These are phyloP conservation scores for Clusia tigrina DNA, from an alignment of 2,888 invertebrate genomes.

Conservation along the genomic window DNA sequence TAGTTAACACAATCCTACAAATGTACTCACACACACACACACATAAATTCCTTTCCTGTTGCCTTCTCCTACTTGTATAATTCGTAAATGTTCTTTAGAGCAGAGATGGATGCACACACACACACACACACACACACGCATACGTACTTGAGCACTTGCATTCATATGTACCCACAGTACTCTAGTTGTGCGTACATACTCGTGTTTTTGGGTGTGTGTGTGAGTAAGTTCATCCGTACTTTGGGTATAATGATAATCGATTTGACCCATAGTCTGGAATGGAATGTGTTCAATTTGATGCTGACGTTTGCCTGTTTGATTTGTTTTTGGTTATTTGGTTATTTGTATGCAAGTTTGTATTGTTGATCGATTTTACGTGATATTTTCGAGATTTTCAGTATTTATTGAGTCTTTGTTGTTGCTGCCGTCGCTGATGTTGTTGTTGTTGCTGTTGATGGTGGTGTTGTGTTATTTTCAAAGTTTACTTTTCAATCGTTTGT, in stretches of 20 bases:
- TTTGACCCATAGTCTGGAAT: constrained; percentile 46
- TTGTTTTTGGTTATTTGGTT: constrained; percentile 21
- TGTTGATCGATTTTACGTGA: constrained; percentile 64
- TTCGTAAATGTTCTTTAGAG: too few species aligned
- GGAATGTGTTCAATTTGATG: constrained; percentile 16
- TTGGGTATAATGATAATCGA: constrained; percentile 51
- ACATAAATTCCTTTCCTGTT: background rate
- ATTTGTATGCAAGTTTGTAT: constrained; percentile 58
- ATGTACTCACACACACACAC: background rate
- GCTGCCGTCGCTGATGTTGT: constrained; percentile 30
- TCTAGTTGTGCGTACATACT: constrained; percentile 13
- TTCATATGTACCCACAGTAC: background rate
- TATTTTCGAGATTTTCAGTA: constrained; percentile 62
- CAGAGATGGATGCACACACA: too few species aligned
- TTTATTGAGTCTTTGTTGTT: constrained; percentile 44
- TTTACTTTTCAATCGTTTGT: constrained; percentile 51
- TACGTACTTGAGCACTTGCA: background rate
- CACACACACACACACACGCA: too few species aligned
- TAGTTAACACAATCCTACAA: background rate
- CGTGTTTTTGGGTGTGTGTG: constrained; percentile 13
- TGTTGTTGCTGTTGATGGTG: constrained; percentile 35
- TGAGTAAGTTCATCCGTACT: constrained; percentile 21
- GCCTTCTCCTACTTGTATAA: too few species aligned
- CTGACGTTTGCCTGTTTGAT: constrained; percentile 17
- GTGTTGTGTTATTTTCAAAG: constrained; percentile 45